Percentiles rank a stretch among this genome's conserved stretches.
These are phyloP conservation scores for Eupithecia subfuscata DNA, from an alignment of 2,888 invertebrate species.

Conservation along the genomic window DNA sequence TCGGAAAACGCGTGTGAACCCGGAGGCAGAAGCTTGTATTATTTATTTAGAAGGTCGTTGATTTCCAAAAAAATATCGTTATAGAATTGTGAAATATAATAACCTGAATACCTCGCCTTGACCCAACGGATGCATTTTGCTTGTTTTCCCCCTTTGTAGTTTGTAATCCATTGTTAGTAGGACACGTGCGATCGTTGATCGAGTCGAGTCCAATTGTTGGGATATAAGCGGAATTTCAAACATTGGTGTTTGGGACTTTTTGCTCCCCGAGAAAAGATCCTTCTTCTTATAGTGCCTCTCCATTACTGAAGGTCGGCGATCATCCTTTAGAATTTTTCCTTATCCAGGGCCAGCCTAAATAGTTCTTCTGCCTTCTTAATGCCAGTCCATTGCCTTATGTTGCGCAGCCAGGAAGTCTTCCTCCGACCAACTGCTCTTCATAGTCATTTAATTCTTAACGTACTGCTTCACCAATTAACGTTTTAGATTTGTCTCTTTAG, in stretches of 20 bases:
- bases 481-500: background rate
- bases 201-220: slow-evolving; percentile 18
- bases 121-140: slow-evolving; percentile 54
- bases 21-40: background rate
- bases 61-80: background rate
- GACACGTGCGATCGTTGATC: slow-evolving; percentile 36
- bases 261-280: background rate
- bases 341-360: too few relatives aligned
- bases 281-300: too few relatives aligned
- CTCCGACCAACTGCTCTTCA: too few relatives aligned
- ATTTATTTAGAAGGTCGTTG: background rate
- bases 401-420: too few relatives aligned
- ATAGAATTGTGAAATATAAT: slow-evolving; percentile 1
- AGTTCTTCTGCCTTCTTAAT: too few relatives aligned
- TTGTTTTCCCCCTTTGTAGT: slow-evolving; percentile 50
- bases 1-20: background rate
- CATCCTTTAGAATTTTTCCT: too few relatives aligned
- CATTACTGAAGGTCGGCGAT: too few relatives aligned
- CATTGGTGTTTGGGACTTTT: background rate
- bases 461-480: background rate
- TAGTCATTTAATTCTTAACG: background rate
- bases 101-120: slow-evolving; percentile 48
- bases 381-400: too few relatives aligned
- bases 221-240: slow-evolving; percentile 15
- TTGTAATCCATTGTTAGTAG: slow-evolving; percentile 45